Evolutionary conservation across 2,888 invertebrate species (phyloP).

Genomic region (Spatulosminthurus flaviceps): DNA sequence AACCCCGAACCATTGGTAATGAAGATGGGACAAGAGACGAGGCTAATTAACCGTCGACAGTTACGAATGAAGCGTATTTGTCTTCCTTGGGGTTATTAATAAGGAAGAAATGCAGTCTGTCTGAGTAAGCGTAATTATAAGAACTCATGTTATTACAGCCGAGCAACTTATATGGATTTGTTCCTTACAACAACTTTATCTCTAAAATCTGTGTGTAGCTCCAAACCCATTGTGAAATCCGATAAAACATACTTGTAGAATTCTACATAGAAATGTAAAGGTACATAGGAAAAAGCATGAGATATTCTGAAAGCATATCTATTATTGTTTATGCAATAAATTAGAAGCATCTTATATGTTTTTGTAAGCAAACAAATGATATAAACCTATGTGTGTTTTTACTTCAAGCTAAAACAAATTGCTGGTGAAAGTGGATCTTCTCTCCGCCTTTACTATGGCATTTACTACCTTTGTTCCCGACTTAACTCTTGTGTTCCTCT

Average conservation of each 20-base stretch:
- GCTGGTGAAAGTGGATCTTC: constrained; percentile 14
- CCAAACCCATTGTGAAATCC: no score
- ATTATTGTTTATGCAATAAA: constrained; percentile 18
- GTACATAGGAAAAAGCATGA: not conserved
- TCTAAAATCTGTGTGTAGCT: no score
- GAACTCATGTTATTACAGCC: not conserved
- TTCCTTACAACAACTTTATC: not conserved
- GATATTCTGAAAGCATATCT: not conserved
- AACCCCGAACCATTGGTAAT: not conserved
- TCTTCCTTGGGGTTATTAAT: not conserved
- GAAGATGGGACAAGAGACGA: not conserved
- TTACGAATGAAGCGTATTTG: constrained; percentile 30
- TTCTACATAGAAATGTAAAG: not conserved
- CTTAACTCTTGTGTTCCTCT: no score
- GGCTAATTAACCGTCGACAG: constrained; percentile 32
- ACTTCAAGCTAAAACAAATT: constrained; percentile 4
- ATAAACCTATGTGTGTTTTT: not conserved
- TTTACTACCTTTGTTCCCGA: no score
- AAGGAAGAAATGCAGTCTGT: not conserved
- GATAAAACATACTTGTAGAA: no score
- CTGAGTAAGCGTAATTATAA: not conserved
- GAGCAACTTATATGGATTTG: not conserved
- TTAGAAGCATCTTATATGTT: not conserved
- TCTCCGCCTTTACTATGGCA: not conserved
- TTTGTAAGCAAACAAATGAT: not conserved